Evolutionary conservation across 1,140 invertebrate genomes (phyloP).

Genomic region (Diorhabda sublineata): DNA sequence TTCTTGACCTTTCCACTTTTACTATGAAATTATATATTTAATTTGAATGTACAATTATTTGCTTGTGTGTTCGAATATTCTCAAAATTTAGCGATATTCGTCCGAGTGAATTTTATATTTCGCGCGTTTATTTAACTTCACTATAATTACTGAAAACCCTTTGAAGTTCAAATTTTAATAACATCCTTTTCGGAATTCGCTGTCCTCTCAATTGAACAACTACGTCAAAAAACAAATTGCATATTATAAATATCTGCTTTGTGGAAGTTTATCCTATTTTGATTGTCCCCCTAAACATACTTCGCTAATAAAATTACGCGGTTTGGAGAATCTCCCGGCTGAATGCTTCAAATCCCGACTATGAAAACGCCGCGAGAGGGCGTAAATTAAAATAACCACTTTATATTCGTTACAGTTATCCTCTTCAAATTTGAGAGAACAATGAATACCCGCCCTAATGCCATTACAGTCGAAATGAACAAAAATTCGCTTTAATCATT

Average conservation of each 20-base stretch:
- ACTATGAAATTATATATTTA: too few species aligned
- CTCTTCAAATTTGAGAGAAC: slow-evolving; percentile 1
- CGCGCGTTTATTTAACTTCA: too few species aligned
- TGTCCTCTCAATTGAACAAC: background rate
- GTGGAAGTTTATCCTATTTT: slow-evolving; percentile 1
- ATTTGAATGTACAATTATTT: too few species aligned
- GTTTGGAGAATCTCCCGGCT: background rate
- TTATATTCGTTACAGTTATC: slow-evolving; percentile 3
- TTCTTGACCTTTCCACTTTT: too few species aligned
- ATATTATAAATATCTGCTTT: background rate
- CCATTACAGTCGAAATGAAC: slow-evolving; percentile 2
- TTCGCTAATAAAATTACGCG: background rate
- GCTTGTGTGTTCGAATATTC: too few species aligned
- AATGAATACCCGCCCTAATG: background rate
- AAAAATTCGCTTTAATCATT: background rate
- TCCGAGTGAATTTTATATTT: too few species aligned
- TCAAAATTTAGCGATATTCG: too few species aligned
- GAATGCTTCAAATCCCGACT: background rate
- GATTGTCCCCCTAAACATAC: background rate
- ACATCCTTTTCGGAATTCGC: too few species aligned
- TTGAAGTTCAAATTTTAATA: too few species aligned
- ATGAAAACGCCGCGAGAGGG: background rate
- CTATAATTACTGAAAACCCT: too few species aligned
- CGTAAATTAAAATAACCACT: background rate
- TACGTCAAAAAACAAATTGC: background rate